Percentiles rank a stretch among this genome's conserved stretches.
These are phyloP conservation scores for Gastracanthus pulcherrimus DNA, from an alignment of 2,888 invertebrate genomes.

Conservation along the genomic window DNA sequence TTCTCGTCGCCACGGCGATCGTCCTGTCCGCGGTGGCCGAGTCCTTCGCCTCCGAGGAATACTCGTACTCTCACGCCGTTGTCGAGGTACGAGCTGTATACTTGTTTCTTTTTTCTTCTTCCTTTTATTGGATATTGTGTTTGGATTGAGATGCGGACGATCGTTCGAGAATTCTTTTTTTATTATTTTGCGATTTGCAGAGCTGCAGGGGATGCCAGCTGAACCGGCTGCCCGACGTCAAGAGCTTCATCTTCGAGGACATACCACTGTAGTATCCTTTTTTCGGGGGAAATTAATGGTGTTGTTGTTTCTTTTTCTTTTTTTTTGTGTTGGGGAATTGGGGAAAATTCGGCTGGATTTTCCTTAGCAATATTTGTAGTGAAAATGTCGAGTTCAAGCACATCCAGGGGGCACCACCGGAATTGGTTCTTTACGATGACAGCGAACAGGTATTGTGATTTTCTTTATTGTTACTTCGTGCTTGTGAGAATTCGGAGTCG, in stretches of 20 bases:
- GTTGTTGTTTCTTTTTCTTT: neutral
- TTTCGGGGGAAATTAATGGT: neutral
- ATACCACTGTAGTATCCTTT: conserved; percentile 82
- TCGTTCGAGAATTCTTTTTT: neutral
- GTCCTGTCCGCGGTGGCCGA: neutral
- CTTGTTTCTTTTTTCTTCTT: neutral
- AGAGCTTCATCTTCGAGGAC: conserved; percentile 84
- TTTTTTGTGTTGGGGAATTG: neutral
- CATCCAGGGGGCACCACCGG: conserved; percentile 84
- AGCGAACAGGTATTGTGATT: conserved; percentile 78
- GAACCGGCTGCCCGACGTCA: conserved; percentile 83
- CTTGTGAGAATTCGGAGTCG: too few relatives aligned
- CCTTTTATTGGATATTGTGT: neutral
- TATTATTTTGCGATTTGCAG: conserved; percentile 74
- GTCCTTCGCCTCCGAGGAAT: neutral
- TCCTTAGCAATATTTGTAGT: conserved; percentile 60
- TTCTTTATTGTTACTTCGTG: too few relatives aligned
- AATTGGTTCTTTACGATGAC: conserved; percentile 81
- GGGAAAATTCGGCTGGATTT: neutral
- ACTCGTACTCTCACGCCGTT: conserved; percentile 34
- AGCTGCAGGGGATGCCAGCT: conserved; percentile 85
- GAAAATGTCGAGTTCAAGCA: conserved; percentile 81
- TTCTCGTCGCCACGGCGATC: neutral
- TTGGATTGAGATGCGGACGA: neutral
- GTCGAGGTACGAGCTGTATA: conserved; percentile 36